A percentile compares a stretch with the other conserved stretches of the same genome.
These are phyloP conservation scores for Psilopogon haemacephalus DNA, from an alignment of 2,113 vertebrate species.

Conservation along the genomic window DNA sequence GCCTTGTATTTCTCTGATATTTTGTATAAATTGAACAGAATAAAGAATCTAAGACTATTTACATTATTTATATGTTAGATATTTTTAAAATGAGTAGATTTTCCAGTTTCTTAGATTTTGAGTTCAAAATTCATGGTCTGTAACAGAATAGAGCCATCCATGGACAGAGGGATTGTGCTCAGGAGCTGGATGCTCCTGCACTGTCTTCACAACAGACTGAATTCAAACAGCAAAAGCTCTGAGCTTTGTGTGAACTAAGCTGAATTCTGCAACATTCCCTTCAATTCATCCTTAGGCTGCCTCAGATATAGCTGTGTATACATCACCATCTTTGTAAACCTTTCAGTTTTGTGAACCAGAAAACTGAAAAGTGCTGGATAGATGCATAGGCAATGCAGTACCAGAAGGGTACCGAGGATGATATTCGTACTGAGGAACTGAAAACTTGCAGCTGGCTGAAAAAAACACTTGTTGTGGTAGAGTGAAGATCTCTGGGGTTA, in stretches of 20 bases:
- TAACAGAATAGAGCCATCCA: not conserved
- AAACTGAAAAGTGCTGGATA: not conserved
- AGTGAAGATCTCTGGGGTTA: not conserved
- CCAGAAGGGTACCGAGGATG: not conserved
- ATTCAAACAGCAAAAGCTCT: not conserved
- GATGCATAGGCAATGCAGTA: rapidly evolving
- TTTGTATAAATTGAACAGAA: not conserved
- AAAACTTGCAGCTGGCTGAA: not conserved
- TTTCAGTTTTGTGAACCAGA: not conserved
- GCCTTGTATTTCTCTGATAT: not conserved
- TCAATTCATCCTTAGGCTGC: not conserved
- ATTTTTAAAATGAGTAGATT: not conserved
- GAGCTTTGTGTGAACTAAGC: not conserved
- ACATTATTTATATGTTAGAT: not conserved
- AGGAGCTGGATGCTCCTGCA: not conserved
- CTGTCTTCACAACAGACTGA: not conserved
- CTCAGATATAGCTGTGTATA: not conserved
- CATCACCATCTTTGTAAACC: not conserved
- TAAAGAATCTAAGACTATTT: not conserved
- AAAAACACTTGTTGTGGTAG: not conserved
- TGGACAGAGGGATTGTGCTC: rapidly evolving
- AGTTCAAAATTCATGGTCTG: not conserved
- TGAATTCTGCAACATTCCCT: not conserved
- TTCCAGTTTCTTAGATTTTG: not conserved
- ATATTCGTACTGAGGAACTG: rapidly evolving